A percentile compares a stretch with the other conserved stretches of the same genome.
These are phyloP conservation scores for Rhinopithecus roxellana DNA, from an alignment of 2,113 vertebrate genomes.

Conservation along the genomic window DNA sequence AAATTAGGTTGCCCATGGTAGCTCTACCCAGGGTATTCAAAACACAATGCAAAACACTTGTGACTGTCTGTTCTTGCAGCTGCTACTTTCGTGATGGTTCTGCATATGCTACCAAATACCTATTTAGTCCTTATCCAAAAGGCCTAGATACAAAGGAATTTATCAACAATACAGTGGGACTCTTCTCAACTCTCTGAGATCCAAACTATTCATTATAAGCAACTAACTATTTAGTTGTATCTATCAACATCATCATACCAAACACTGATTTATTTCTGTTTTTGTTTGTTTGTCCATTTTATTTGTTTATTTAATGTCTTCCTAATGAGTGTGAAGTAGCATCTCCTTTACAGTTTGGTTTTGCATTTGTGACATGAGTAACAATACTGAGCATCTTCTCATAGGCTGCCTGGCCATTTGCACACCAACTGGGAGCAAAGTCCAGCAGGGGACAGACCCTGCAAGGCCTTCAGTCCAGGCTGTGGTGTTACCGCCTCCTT, in stretches of 20 bases:
- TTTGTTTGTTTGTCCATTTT: too few relatives aligned
- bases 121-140: slow-evolving; percentile 18
- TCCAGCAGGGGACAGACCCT: neutral
- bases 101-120: neutral
- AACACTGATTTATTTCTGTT: neutral
- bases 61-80: neutral
- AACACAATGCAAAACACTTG: neutral
- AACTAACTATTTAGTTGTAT: neutral
- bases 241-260: neutral
- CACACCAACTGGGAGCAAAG: neutral
- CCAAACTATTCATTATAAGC: neutral
- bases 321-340: neutral
- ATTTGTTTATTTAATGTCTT: too few relatives aligned
- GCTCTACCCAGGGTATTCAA: slow-evolving; percentile 13
- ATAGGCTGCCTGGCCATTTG: neutral
- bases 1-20: neutral
- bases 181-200: neutral
- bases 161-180: neutral
- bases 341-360: neutral
- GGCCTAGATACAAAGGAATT: neutral
- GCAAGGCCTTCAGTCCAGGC: neutral
- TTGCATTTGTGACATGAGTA: neutral
- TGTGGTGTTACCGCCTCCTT: neutral
- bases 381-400: neutral
- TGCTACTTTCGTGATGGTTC: neutral